Conservation (phyloP, 2,888 invertebrate genomes). For the Eilema sororculum region DNA sequence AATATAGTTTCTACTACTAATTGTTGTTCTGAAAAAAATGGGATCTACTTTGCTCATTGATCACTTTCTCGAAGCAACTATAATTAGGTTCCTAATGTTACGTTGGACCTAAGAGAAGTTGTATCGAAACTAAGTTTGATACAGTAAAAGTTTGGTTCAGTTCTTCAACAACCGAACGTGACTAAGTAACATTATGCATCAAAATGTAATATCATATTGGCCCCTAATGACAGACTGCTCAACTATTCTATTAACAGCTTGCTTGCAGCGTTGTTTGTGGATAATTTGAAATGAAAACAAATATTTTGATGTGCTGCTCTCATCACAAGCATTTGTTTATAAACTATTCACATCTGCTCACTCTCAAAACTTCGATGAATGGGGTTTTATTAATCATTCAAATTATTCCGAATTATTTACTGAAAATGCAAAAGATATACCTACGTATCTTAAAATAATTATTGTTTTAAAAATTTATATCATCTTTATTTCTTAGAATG, state of each 20-base stretch:
- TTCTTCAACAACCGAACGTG: not conserved
- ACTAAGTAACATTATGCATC: not conserved
- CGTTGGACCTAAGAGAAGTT: not conserved
- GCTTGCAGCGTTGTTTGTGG: not conserved
- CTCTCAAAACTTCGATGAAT: slow-evolving; percentile 24
- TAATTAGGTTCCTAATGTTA: not conserved
- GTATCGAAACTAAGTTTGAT: not conserved
- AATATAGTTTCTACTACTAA: too few relatives aligned
- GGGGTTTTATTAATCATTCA: not conserved
- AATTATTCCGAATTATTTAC: not conserved
- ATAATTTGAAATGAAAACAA: slow-evolving; percentile 7
- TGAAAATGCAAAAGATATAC: not conserved
- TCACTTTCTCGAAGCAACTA: too few relatives aligned
- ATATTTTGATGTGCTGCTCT: slow-evolving; percentile 10
- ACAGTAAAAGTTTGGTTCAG: not conserved
- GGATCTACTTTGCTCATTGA: too few relatives aligned
- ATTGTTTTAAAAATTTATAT: not conserved
- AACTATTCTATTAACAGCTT: slow-evolving; percentile 2
- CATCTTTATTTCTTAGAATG: too few relatives aligned
- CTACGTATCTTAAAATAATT: not conserved
- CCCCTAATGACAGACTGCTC: not conserved
- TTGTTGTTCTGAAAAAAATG: too few relatives aligned
- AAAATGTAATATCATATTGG: not conserved
- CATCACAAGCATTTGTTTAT: slow-evolving; percentile 36
- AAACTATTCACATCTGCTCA: slow-evolving; percentile 44